Conservation (phyloP, 2,113 vertebrate species). For the Brachionichthys hirsutus region DNA sequence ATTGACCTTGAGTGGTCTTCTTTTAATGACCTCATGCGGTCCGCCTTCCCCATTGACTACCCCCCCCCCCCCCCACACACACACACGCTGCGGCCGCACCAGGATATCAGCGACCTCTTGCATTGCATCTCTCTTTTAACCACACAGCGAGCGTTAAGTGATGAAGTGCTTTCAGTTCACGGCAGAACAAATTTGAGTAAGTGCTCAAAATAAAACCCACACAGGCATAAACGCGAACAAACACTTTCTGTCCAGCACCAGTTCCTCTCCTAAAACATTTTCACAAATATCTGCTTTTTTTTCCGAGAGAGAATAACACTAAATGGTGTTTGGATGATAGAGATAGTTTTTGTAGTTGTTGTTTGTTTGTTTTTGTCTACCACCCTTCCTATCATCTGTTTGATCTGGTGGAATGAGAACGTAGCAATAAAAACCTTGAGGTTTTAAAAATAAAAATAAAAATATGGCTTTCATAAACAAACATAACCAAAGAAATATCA, state of each 20-base stretch:
- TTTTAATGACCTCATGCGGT: constrained; percentile 56
- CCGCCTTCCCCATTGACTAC: constrained; percentile 46
- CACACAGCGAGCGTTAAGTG: constrained; percentile 49
- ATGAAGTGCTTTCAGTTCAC: constrained; percentile 73
- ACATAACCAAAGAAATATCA: constrained; percentile 55
- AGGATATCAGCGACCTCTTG: constrained; percentile 41
- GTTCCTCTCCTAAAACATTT: constrained; percentile 51
- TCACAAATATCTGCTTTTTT: constrained; percentile 20
- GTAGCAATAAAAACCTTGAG: constrained; percentile 6
- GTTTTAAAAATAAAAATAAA: constrained; percentile 53
- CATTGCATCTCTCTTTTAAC: constrained; percentile 66
- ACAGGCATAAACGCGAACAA: constrained; percentile 47
- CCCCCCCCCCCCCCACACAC: constrained; percentile 10
- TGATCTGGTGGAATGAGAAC: constrained; percentile 24
- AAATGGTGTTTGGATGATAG: constrained; percentile 33
- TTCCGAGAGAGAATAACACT: constrained; percentile 27
- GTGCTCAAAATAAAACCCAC: constrained; percentile 58
- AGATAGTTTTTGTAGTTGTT: not conserved
- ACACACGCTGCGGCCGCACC: constrained; percentile 26
- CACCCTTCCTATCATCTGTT: constrained; percentile 13
- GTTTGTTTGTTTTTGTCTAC: constrained; percentile 7
- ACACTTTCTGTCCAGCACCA: constrained; percentile 34
- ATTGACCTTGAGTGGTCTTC: constrained; percentile 55
- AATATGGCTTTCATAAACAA: constrained; percentile 76
- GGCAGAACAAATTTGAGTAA: constrained; percentile 62